These are phyloP conservation scores for Lasioglossum baleicum DNA, from an alignment of 1,140 invertebrate species.

Conservation along the genomic window DNA sequence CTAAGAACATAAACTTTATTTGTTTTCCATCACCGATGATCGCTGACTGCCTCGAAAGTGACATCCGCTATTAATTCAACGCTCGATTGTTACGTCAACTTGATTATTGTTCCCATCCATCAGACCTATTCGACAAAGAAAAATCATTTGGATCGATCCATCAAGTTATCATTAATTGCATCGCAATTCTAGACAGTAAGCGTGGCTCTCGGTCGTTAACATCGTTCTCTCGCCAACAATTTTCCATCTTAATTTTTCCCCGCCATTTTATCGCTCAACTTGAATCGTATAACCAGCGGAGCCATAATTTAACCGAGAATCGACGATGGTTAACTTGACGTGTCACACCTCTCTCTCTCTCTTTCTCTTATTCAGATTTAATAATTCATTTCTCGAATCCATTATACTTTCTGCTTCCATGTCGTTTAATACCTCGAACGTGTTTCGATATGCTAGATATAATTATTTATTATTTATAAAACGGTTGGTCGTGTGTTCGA, in stretches of 20 bases:
- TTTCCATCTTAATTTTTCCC: neutral
- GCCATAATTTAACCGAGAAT: conserved; percentile 11
- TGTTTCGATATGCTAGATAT: too few species aligned
- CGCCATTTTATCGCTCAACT: neutral
- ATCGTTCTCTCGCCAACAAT: neutral
- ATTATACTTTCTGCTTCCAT: neutral
- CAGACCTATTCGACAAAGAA: neutral
- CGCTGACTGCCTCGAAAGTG: too few species aligned
- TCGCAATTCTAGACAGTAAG: neutral
- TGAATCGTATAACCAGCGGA: neutral
- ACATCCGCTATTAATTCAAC: too few species aligned
- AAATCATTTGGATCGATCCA: neutral
- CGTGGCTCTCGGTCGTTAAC: neutral
- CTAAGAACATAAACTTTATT: too few species aligned
- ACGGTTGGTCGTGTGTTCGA: too few species aligned
- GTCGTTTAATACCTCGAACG: too few species aligned
- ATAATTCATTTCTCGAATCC: conserved; percentile 6
- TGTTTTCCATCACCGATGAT: too few species aligned
- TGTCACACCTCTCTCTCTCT: too few species aligned
- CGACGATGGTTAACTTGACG: neutral
- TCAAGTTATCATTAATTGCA: neutral
- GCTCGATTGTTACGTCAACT: too few species aligned
- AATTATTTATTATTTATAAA: too few species aligned
- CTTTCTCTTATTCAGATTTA: neutral
- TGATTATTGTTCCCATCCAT: too few species aligned